Base-by-base conservation (phyloP, 2,797 vertebrate species). In the Delichon dasypus region DNA sequence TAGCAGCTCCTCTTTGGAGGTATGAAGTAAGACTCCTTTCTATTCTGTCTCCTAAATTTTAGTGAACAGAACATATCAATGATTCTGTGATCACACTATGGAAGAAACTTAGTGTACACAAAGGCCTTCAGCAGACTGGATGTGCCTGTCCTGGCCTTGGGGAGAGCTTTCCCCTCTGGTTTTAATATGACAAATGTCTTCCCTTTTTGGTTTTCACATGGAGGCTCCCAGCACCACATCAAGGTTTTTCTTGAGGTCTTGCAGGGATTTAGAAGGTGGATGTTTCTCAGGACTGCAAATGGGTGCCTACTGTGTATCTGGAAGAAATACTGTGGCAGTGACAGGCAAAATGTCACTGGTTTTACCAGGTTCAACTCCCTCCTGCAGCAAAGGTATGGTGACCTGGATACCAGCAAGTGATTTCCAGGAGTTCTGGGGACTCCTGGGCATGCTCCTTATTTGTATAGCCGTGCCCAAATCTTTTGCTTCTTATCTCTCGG, bases 261-360 rank as follows among this genome's bases (percentile, higher is more conserved):
- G 13, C 14, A 53, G 4, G 26, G n/a, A 27, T 71, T 85, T 19
- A 32, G 50, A 45, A 71, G 16, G n/a, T 85, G 40, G 21, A 16
- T 3, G 4, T 1, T 30, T 3, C 19, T 72, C 1, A 1, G 32
- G n/a, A 16, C 47, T 53, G 20, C 20, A 25, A 48, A 29, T 13
- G 32, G 21, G 25, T 3, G 2, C 29, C 38, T 80, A 13, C 48
- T 76, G 50, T 34, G 68, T 53, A 18, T 67, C 58, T 65, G 73
- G 45, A 64, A 22, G n/a, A 72, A 67, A 45, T 42, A 16, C 18
- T 57, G 38, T 20, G 47, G 9, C 25, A 65, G 14, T 1, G 21
- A 64, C 7, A 55, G 61, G 5, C 12, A 5, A 5, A 4, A 11
- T 38, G 26, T 30, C 4, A 7, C 32, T 38, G 18, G 12, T 60